Conservation (phyloP, 1,140 invertebrate species). For the Tetramorium simillimum region DNA sequence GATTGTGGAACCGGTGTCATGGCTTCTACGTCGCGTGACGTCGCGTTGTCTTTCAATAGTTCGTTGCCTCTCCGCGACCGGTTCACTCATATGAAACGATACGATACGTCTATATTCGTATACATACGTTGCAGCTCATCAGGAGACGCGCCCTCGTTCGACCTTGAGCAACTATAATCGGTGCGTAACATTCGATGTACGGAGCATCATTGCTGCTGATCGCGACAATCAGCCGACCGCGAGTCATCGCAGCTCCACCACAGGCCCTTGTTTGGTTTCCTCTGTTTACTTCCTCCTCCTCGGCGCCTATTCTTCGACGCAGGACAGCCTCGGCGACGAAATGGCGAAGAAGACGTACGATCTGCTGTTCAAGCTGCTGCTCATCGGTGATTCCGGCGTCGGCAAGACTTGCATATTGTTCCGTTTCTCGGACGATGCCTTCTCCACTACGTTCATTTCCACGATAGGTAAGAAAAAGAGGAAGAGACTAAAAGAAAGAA, state of each 20-base stretch:
- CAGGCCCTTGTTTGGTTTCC: slow-evolving; percentile 26
- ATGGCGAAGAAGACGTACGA: slow-evolving; percentile 99
- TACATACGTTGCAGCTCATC: slow-evolving; percentile 50
- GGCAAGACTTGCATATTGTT: slow-evolving; percentile 99
- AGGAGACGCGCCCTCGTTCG: slow-evolving; percentile 74
- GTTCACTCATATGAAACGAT: slow-evolving; percentile 54
- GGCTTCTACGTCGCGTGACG: slow-evolving; percentile 72
- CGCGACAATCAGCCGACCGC: slow-evolving; percentile 24
- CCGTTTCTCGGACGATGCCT: slow-evolving; percentile 99
- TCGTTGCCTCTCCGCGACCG: slow-evolving; percentile 65
- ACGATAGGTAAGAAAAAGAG: slow-evolving; percentile 94
- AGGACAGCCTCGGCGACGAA: slow-evolving; percentile 75
- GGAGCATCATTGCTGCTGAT: slow-evolving; percentile 57
- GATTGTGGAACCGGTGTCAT: not conserved
- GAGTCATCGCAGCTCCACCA: not conserved
- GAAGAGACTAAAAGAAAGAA: not conserved
- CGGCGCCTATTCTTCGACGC: slow-evolving; percentile 41
- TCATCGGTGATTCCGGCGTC: slow-evolving; percentile 99
- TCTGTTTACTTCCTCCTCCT: slow-evolving; percentile 42
- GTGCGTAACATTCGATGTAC: slow-evolving; percentile 71
- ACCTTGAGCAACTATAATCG: slow-evolving; percentile 71
- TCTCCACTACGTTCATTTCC: slow-evolving; percentile 99
- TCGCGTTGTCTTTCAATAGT: slow-evolving; percentile 74
- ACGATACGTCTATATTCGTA: slow-evolving; percentile 22
- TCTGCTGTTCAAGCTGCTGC: slow-evolving; percentile 98